Base-by-base conservation (phyloP, 2,888 invertebrate species). In the Polyommatus icarus region DNA sequence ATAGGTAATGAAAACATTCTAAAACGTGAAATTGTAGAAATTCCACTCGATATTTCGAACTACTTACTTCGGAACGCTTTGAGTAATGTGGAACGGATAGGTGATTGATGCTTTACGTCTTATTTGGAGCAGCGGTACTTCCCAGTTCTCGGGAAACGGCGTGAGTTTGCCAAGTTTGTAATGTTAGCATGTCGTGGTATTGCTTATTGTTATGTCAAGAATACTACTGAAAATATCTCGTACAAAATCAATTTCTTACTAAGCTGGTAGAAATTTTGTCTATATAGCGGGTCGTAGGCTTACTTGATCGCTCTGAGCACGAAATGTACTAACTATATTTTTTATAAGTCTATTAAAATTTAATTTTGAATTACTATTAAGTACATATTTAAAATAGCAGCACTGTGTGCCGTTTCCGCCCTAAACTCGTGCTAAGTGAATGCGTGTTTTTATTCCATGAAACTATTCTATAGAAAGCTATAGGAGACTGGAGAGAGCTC, bases 141-240 rank as follows among this genome's bases (percentile, higher is more conserved):
- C 24, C 18, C 67, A 67, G 29, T 67, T 67, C 67, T 18, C 5
- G 29, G 67, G 6, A 32, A 67, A 67, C 67, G 24, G 67, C 20
- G 67, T 67, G 6, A 15, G 67, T 67, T 67, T 67, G 67, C 67
- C 67, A 67, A 67, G 54, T 29, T 50, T 75, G 75, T 29, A 50
- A 75, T 73, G 40, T 75, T 75, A 72, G 40, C n/a, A 3, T 18
- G 36, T 32, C 54, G 18, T 54, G 54, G 54, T 54, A 18, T 5
- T 1, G 54, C 18, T 1, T 1, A 4, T 54, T 18, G 50, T 50
- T 50, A 50, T 54, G 18, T 15, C 18, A 54, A 54, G 15, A 54
- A 15, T 18, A 54, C 18, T 0, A 54, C 54, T 59, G 20, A n/a
- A 20, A 59, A 59, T 20, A 8, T 59, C 1, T 10, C 20, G 59